Evolutionary conservation across 1,140 invertebrate species (phyloP), one percentile per base, ranked within the genome.

Genomic region (Drosophila orena): DNA sequence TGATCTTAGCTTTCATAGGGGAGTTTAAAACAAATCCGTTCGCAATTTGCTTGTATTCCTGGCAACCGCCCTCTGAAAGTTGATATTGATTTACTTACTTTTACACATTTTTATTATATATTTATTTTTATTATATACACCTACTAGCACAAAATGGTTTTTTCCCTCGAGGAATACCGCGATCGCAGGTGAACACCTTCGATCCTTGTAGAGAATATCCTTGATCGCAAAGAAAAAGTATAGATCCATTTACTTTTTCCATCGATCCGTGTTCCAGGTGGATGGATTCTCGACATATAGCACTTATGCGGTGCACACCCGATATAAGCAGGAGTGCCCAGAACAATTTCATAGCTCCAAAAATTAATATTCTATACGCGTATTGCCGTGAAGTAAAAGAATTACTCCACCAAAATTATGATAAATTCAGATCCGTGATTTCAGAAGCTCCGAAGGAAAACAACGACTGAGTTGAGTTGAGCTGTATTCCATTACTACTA

Each of bases 101-200:
- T n/a, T n/a, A n/a, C n/a, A n/a, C n/a, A n/a, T n/a, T n/a, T n/a
- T n/a, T n/a, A n/a, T n/a, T n/a, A n/a, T n/a, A n/a, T n/a, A n/a
- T n/a, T n/a, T 40, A 15, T n/a, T n/a, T 4, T 40, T 42, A 6
- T 15, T 17, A 14, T 38, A 12, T 38, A 5, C 11, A 88, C 84
- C 80, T 35, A 88, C 84, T 77, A 27, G 79, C 84, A 75, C 84
- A 89, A 7, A 80, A 50, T 6, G 84, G 84, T 4, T 50, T 44
- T 4, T 74, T 58, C 8, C 79, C 84, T 0, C 2, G 49, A 6
- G 74, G 0, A 0, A 73, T 60, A 2, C 80, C 79, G 0, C 0
- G 0, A 6, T 44, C 43, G 17, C 79, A 88, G 7, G 1, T 12
- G 0, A 43, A 0, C 2, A 22, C 2, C 8, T 1, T 0, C 4